These are phyloP conservation scores for Siniperca chuatsi DNA, from an alignment of 2,113 vertebrate species.

Conservation along the genomic window DNA sequence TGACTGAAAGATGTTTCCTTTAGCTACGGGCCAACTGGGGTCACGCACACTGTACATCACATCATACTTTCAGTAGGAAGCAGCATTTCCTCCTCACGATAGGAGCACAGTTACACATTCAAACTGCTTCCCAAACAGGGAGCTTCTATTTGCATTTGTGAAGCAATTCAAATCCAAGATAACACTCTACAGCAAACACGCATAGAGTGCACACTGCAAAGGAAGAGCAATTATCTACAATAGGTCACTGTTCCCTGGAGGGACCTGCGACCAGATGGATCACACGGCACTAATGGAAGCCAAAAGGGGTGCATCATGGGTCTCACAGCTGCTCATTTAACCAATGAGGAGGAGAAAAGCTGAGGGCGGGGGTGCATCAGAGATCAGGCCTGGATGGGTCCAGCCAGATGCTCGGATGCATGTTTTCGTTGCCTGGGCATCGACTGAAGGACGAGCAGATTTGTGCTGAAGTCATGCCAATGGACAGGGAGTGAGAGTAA, in stretches of 20 bases:
- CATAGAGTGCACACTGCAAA: slow-evolving; percentile 54
- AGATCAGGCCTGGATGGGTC: slow-evolving; percentile 63
- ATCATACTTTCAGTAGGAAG: slow-evolving; percentile 41
- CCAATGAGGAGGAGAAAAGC: slow-evolving; percentile 65
- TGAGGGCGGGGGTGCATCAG: slow-evolving; percentile 24
- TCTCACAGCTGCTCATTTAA: slow-evolving; percentile 78
- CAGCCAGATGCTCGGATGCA: slow-evolving; percentile 58
- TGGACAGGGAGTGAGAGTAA: not conserved
- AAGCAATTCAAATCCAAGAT: slow-evolving; percentile 64
- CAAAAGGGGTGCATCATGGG: slow-evolving; percentile 71
- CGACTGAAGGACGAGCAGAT: not conserved
- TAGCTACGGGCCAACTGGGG: not conserved
- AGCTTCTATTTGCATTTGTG: slow-evolving; percentile 68
- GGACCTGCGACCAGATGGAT: slow-evolving; percentile 77
- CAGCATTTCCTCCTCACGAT: slow-evolving; percentile 50
- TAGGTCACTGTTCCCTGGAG: slow-evolving; percentile 70
- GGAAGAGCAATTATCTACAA: slow-evolving; percentile 71
- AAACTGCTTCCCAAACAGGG: slow-evolving; percentile 52
- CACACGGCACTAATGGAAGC: slow-evolving; percentile 77
- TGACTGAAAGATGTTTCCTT: not conserved
- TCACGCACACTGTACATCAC: slow-evolving; percentile 32
- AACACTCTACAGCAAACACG: slow-evolving; percentile 34
- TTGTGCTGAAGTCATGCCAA: slow-evolving; percentile 8
- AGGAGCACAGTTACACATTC: slow-evolving; percentile 61
- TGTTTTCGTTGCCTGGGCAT: slow-evolving; percentile 28